phyloP scores from a whole-genome alignment of 2,113 vertebrate genomes.

The Chitala chitala region DNA sequence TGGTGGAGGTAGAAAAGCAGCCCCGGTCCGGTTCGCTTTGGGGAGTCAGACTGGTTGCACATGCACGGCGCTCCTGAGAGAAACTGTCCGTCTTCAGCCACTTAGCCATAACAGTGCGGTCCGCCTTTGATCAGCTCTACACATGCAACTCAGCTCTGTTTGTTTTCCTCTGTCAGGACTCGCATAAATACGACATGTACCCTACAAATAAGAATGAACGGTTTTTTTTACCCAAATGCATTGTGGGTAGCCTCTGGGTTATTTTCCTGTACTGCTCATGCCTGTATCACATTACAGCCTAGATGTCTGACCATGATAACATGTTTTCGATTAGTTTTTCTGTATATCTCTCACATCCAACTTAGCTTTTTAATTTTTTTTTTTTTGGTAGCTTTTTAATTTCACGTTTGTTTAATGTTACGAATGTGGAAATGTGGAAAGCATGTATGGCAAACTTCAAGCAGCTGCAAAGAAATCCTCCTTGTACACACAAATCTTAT shows the following conservation, averaged over 20 bases:
- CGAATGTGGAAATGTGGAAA: too few species aligned
- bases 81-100: constrained; percentile 12
- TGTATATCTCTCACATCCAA: too few species aligned
- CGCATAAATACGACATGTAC: constrained; percentile 35
- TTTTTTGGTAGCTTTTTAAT: too few species aligned
- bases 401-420: too few species aligned
- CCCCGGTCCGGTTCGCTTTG: not conserved
- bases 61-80: not conserved
- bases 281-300: constrained; percentile 12
- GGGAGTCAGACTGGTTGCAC: not conserved
- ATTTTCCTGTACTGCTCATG: constrained; percentile 4
- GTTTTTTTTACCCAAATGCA: constrained; percentile 11
- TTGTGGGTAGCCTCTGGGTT: constrained; percentile 13
- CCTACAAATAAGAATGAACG: not conserved
- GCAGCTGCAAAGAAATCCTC: too few species aligned
- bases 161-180: constrained; percentile 36
- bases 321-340: too few species aligned
- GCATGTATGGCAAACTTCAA: too few species aligned
- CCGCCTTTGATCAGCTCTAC: constrained; percentile 22
- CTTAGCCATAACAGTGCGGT: not conserved
- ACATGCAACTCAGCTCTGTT: constrained; percentile 35
- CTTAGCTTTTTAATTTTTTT: too few species aligned
- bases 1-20: constrained; percentile 12
- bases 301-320: too few species aligned
- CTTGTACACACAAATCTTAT: too few species aligned